Conservation (phyloP, 2,888 invertebrate species). For the Dasysyrphus tricinctus region DNA sequence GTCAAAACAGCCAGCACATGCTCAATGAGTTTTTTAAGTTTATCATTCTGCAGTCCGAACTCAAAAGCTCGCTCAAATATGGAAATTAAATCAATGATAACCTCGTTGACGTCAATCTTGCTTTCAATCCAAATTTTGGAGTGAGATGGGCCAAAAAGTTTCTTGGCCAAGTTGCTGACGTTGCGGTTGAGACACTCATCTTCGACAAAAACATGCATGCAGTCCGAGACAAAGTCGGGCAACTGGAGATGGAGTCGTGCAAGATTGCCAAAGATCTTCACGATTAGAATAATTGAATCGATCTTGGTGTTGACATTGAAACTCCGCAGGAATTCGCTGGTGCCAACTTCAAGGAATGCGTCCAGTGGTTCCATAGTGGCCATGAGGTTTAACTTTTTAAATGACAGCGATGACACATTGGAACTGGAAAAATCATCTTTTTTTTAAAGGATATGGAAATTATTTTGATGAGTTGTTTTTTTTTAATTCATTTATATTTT, state of each 20-base stretch:
- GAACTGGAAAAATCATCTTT: slow-evolving; percentile 55
- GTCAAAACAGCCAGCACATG: slow-evolving; percentile 37
- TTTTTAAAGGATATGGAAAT: background rate
- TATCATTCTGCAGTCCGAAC: slow-evolving; percentile 77
- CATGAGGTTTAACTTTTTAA: slow-evolving; percentile 62
- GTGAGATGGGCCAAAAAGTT: slow-evolving; percentile 72
- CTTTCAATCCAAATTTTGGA: slow-evolving; percentile 60
- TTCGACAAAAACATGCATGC: slow-evolving; percentile 76
- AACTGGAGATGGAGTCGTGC: slow-evolving; percentile 79
- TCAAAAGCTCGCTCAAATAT: slow-evolving; percentile 51
- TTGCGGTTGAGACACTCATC: slow-evolving; percentile 77
- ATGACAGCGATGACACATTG: slow-evolving; percentile 43
- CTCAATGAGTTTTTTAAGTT: slow-evolving; percentile 77
- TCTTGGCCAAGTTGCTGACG: slow-evolving; percentile 75
- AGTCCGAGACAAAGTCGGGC: slow-evolving; percentile 78
- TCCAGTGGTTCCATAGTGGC: slow-evolving; percentile 78
- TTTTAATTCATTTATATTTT: background rate
- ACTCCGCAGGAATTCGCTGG: slow-evolving; percentile 76
- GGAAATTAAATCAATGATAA: slow-evolving; percentile 44
- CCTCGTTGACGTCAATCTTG: slow-evolving; percentile 54
- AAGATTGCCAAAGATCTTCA: slow-evolving; percentile 77
- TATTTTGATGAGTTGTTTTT: background rate
- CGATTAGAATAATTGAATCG: slow-evolving; percentile 78
- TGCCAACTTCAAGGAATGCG: slow-evolving; percentile 78
- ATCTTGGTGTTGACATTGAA: slow-evolving; percentile 78